Base-by-base conservation (phyloP, 2,113 vertebrate genomes). In the Cephalophus harveyi region DNA sequence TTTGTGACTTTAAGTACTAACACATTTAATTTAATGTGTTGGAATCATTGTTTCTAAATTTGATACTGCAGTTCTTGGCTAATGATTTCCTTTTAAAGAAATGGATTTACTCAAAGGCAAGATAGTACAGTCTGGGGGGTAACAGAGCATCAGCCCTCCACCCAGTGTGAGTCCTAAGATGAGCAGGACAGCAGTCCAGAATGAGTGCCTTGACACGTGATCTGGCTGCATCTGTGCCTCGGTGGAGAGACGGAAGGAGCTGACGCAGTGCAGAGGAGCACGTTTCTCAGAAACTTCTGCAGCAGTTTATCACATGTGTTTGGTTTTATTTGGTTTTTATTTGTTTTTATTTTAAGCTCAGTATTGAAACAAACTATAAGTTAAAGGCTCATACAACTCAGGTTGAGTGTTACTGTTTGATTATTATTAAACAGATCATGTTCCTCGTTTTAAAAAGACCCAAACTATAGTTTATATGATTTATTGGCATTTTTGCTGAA, bases 401-500 rank as follows among this genome's bases (percentile, higher is more conserved):
- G 91, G 94, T 89, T 94, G 97, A 8, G 93, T 19, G 74, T 79
- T 97, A 90, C 94, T 98, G 78, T 91, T 74, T 7, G 21, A 81
- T 98, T 97, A 98, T 97, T 95, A 71, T 33, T 74, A 97, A 89
- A 89, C 48, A 87, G 57, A 96, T 46, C 90, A 91, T 89, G 82
- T 97, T 98, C 91, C 93, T 97, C 98, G 89, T 96, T 98, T 98
- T 74, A 97, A 98, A 95, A 98, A 94, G 46, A 57, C 96, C 81
- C 95, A 54, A 95, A 50, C 55, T 97, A 83, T 97, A 98, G 97
- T 98, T 98, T 98, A 90, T 98, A 94, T 99, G 99, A 99, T 98
- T 99, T 99, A 99, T 98, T 98, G 98, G 98, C 98, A 98, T 98
- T 98, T 98, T 96, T 98, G 97, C 98, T 27, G 95, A 98, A 93